These are phyloP conservation scores for Acanthisitta chloris DNA, from an alignment of 2,113 vertebrate species.

Conservation along the genomic window DNA sequence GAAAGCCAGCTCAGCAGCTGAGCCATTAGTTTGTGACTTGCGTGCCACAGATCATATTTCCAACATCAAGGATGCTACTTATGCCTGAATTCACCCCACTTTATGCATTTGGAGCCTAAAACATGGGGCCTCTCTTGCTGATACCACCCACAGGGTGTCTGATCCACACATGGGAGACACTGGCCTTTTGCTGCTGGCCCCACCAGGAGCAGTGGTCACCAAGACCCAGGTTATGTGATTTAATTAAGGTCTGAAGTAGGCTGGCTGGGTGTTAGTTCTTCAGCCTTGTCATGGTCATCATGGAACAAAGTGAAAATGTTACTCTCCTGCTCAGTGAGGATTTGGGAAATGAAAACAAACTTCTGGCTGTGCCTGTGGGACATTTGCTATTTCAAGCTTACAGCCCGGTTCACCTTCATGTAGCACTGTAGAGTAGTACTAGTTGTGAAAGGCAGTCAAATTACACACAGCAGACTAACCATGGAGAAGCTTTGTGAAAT, in stretches of 20 bases:
- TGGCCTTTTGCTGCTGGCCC: not conserved
- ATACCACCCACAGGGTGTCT: not conserved
- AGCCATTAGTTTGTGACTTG: not conserved
- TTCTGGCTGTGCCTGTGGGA: not conserved
- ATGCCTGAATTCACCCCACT: not conserved
- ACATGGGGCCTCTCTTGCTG: not conserved
- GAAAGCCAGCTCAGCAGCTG: not conserved
- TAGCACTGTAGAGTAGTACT: fast-evolving
- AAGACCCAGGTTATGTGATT: not conserved
- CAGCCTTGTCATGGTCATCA: not conserved
- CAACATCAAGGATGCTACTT: not conserved
- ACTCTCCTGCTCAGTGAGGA: not conserved
- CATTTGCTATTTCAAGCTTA: not conserved
- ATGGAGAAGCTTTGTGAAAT: not conserved
- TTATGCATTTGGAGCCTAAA: not conserved
- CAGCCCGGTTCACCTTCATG: too few relatives aligned
- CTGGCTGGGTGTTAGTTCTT: not conserved
- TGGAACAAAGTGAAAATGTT: not conserved
- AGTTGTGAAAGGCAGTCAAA: not conserved
- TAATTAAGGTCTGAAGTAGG: not conserved
- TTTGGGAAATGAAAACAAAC: not conserved
- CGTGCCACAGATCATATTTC: not conserved
- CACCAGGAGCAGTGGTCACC: not conserved
- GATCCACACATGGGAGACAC: not conserved
- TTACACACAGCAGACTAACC: not conserved